Base-by-base conservation (phyloP, 2,888 invertebrate genomes). In the Anorthoa munda region DNA sequence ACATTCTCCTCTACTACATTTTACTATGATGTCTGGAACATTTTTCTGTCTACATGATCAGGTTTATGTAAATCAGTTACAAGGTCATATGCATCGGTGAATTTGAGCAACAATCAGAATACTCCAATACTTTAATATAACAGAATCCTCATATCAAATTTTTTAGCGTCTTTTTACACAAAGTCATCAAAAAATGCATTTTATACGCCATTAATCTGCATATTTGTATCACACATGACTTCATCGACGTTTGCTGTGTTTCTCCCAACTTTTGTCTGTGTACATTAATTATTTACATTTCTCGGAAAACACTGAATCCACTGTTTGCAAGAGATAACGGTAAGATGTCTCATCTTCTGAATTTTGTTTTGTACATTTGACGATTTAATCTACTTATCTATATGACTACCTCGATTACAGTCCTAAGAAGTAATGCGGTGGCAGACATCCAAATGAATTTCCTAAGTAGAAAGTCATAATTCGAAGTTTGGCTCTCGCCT, bases 211-310 rank as follows among this genome's bases (percentile, higher is more conserved):
- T 74, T 75, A 50, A 66, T 75, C 59, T 74, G 63, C 81, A 83
- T 66, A 68, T 72, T 71, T 68, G 45, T 63, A 77, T 65, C 51
- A 46, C 66, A 63, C 48, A 82, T 85, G 83, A 83, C 70, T 66
- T 82, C 81, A 83, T 66, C 75, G 53, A 51, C 58, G 31, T 23
- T 31, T 31, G 58, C 55, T 15, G n/a, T 69, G 65, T 78, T 78
- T 76, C 59, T 50, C 63, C 48, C 50, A 18, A 13, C 50, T 59
- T 84, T 72, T 65, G 66, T 70, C 75, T 72, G 67, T 71, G 66
- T 79, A 63, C 63, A 56, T 74, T 60, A 66, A 45, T 58, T 72
- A 65, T 66, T 66, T 72, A 70, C 71, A 74, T 66, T 70, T 79
- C 77, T 68, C 23, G 15, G 70, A 66, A 73, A 66, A 70, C 59